These are phyloP conservation scores for Heliconius hermathena DNA, from an alignment of 1,140 invertebrate genomes.

Conservation along the genomic window DNA sequence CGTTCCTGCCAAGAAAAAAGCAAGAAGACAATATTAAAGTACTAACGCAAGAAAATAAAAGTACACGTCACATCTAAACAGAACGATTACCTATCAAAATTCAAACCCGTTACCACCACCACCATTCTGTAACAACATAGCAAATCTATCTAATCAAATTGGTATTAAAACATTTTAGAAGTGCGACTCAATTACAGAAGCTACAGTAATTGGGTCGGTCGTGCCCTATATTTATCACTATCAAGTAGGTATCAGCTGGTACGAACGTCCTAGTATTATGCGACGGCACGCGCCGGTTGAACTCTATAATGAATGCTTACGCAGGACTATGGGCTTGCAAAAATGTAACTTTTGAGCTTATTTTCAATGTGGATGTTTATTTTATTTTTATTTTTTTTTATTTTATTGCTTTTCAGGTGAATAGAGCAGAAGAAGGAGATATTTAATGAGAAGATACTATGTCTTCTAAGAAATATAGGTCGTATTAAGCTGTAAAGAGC, in stretches of 20 bases:
- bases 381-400: background rate
- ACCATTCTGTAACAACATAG: too few relatives aligned
- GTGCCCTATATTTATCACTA: constrained; percentile 14
- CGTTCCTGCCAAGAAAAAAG: too few relatives aligned
- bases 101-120: too few relatives aligned
- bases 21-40: too few relatives aligned
- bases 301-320: constrained; percentile 58
- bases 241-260: constrained; percentile 11
- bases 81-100: too few relatives aligned
- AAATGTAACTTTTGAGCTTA: constrained; percentile 5
- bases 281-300: constrained; percentile 53
- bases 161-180: background rate
- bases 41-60: too few relatives aligned
- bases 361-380: background rate
- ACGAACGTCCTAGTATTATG: constrained; percentile 60
- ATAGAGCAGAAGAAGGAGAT: background rate
- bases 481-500: too few relatives aligned
- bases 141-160: background rate
- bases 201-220: constrained; percentile 17
- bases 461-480: too few relatives aligned
- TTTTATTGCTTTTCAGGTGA: too few relatives aligned
- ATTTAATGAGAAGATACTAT: too few relatives aligned
- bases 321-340: constrained; percentile 38
- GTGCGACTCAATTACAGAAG: background rate
- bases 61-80: too few relatives aligned